Conservation (phyloP, 2,888 invertebrate genomes). For the Trachelus troglodyta region DNA sequence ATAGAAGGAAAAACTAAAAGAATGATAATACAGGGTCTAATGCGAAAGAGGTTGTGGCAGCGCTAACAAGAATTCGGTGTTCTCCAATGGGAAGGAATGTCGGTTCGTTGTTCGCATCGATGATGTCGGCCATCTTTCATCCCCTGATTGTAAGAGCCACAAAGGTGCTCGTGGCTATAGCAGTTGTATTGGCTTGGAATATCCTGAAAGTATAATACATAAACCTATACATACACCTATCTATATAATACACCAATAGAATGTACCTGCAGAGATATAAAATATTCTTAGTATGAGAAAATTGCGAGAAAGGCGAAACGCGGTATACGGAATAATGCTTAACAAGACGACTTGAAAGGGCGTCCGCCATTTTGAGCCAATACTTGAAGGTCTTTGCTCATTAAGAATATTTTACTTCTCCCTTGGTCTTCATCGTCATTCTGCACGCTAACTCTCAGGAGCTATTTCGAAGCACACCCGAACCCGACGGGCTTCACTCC, state of each 20-base stretch:
- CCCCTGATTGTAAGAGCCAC: neutral
- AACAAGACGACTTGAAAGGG: slow-evolving; percentile 64
- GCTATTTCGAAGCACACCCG: neutral
- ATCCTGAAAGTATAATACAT: neutral
- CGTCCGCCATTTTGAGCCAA: slow-evolving; percentile 64
- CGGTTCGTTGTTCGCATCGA: neutral
- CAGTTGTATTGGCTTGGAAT: neutral
- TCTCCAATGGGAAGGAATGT: neutral
- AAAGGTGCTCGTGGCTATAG: neutral
- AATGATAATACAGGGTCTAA: neutral
- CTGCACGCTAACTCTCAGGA: neutral
- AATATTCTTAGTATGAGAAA: slow-evolving; percentile 10
- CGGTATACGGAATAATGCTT: slow-evolving; percentile 57
- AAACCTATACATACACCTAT: neutral
- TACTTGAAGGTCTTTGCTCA: slow-evolving; percentile 66
- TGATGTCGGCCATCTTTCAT: neutral
- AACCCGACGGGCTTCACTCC: neutral
- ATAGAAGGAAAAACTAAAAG: neutral
- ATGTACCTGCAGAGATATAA: neutral
- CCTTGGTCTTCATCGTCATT: slow-evolving; percentile 8
- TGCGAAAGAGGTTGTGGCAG: neutral
- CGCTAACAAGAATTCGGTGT: neutral
- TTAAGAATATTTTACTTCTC: slow-evolving; percentile 63
- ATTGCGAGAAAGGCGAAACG: slow-evolving; percentile 16
- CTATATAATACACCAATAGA: neutral